Evolutionary conservation across 1,140 invertebrate genomes (phyloP), one percentile per base, ranked within the genome.

Genomic region (Drosophila lowei): DNA sequence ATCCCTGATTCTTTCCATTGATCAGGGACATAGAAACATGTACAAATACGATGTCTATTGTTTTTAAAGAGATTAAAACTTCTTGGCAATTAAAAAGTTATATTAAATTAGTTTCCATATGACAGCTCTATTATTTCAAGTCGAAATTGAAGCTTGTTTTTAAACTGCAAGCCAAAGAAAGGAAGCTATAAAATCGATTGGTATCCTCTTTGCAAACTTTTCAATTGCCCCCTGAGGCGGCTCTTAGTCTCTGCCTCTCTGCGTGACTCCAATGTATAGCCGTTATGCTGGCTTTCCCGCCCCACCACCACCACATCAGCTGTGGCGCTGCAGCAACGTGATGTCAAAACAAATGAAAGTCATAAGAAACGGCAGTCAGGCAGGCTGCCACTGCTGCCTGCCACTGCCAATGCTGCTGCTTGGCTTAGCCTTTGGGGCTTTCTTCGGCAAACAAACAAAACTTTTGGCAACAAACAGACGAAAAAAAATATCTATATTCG

Each of bases 311-410:
- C 34, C 11, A 16, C 25, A 50, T 43, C 47, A 6, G 47, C 57
- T 62, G 43, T 42, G 54, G 28, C 60, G 49, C 59, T 68, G 72
- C 77, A 64, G 70, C 77, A 79, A 85, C 81, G 83, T 86, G 83
- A 88, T 88, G 83, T 88, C 83, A 88, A 88, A 88, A 88, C 83
- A 88, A 88, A 88, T 88, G 83, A 85, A 85, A 85, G 77, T 77
- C 81, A 72, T 63, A 77, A 74, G 77, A 63, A 80, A 73, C 59
- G 81, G 70, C 73, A 59, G 62, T 56, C 70, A 56, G 55, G 50
- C 23, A 23, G 23, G 23, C 41, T 53, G 23, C 57, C 56, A 34
- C 52, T 25, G 28, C 34, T 18, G n/a, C 28, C 4, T 21, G 21
- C 21, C 21, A 23, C 41, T 57, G 30, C 57, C 56, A 38, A 47